phyloP scores from a whole-genome alignment of 2,113 vertebrate genomes.

The Lagopus muta region DNA sequence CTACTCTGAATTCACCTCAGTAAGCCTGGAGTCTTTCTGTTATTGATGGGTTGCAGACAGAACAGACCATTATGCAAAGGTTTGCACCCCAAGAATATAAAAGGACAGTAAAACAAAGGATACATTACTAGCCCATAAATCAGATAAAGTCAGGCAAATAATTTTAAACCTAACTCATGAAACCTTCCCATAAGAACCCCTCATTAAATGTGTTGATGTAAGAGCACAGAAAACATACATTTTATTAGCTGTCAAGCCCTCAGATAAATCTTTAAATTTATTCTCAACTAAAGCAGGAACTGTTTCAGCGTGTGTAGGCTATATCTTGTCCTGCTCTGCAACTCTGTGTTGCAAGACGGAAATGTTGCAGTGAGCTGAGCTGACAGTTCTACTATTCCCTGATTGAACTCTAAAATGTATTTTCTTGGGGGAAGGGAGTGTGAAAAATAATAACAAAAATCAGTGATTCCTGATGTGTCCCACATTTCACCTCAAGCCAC shows the following conservation, averaged over 20 bases:
- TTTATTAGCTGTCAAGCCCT: neutral
- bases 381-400: neutral
- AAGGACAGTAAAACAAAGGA: neutral
- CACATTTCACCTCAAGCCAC: neutral
- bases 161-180: neutral
- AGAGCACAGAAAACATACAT: neutral
- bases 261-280: neutral
- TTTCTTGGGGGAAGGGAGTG: neutral
- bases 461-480: neutral
- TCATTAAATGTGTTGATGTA: neutral
- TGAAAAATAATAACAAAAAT: neutral
- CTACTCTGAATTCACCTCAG: neutral
- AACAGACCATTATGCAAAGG: neutral
- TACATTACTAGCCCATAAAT: neutral
- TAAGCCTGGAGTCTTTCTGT: neutral
- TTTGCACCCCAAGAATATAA: neutral
- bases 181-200: neutral
- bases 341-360: neutral
- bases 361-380: neutral
- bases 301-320: neutral
- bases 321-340: neutral
- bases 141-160: neutral
- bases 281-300: neutral
- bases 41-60: neutral
- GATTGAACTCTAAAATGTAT: neutral